A percentile compares a stretch with the other conserved stretches of the same genome.
Evolutionary conservation across 1,140 invertebrate genomes (phyloP).

Genomic region (Drosophila obscura): DNA sequence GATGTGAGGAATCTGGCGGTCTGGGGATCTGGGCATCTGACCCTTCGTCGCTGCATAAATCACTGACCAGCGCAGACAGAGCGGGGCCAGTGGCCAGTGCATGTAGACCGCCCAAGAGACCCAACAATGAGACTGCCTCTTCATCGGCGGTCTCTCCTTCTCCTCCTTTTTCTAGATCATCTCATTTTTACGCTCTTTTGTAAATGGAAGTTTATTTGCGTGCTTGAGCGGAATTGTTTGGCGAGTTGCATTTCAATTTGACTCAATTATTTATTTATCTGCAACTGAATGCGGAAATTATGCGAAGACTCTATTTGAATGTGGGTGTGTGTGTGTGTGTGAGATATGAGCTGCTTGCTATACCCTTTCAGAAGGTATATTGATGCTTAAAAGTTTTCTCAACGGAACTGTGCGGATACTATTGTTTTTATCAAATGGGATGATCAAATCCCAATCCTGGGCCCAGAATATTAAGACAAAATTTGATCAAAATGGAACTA

Average conservation of each 20-base stretch:
- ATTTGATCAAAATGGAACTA: no score
- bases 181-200: slow-evolving; percentile 26
- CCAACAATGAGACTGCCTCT: slow-evolving; percentile 6
- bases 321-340: slow-evolving; percentile 5
- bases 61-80: slow-evolving; percentile 65
- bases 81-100: slow-evolving; percentile 23
- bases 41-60: slow-evolving; percentile 59
- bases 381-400: no score
- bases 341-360: no score
- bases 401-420: no score
- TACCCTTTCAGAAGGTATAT: no score
- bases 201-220: slow-evolving; percentile 73
- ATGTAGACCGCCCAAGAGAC: slow-evolving; percentile 34
- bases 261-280: slow-evolving; percentile 83
- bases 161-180: slow-evolving; percentile 11
- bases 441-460: no score
- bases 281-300: slow-evolving; percentile 80
- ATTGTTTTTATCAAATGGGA: no score
- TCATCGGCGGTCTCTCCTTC: not conserved
- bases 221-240: slow-evolving; percentile 72
- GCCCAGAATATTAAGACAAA: no score
- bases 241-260: slow-evolving; percentile 81
- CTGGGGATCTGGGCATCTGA: slow-evolving; percentile 9
- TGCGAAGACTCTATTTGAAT: slow-evolving; percentile 45
- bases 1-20: no score